Conservation (phyloP, 2,113 vertebrate genomes). For the Rhea americana region DNA sequence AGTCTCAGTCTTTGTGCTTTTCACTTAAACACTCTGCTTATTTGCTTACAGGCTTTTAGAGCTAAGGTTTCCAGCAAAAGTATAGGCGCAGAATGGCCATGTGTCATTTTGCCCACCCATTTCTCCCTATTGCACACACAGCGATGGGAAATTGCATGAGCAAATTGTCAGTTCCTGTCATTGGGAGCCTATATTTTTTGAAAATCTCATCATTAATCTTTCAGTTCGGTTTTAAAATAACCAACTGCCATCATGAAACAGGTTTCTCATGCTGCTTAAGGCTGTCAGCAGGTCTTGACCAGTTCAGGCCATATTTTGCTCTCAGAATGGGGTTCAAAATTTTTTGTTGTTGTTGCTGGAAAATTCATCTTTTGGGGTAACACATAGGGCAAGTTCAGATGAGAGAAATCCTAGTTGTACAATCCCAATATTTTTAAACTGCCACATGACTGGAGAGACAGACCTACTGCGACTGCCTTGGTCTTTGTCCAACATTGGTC, state of each 20-base stretch:
- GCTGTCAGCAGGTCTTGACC: constrained; percentile 66
- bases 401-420: neutral
- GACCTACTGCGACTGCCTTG: neutral
- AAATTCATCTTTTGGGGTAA: constrained; percentile 48
- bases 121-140: constrained; percentile 44
- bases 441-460: neutral
- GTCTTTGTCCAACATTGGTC: neutral
- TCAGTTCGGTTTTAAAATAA: constrained; percentile 64
- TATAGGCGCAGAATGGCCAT: neutral
- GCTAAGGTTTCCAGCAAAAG: constrained; percentile 55
- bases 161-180: constrained; percentile 66
- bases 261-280: constrained; percentile 60
- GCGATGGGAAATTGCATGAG: constrained; percentile 67
- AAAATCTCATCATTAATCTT: constrained; percentile 68
- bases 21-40: neutral
- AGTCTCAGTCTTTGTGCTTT: constrained; percentile 40
- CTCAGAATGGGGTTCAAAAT: constrained; percentile 23
- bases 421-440: neutral
- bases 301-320: constrained; percentile 29
- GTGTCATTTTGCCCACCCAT: constrained; percentile 54
- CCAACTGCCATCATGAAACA: constrained; percentile 64
- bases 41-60: constrained; percentile 35
- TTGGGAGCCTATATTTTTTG: constrained; percentile 52
- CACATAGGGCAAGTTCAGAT: constrained; percentile 13
- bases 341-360: neutral